Conservation (phyloP, 1,140 invertebrate genomes). For the Caenorhabditis brenneri region DNA sequence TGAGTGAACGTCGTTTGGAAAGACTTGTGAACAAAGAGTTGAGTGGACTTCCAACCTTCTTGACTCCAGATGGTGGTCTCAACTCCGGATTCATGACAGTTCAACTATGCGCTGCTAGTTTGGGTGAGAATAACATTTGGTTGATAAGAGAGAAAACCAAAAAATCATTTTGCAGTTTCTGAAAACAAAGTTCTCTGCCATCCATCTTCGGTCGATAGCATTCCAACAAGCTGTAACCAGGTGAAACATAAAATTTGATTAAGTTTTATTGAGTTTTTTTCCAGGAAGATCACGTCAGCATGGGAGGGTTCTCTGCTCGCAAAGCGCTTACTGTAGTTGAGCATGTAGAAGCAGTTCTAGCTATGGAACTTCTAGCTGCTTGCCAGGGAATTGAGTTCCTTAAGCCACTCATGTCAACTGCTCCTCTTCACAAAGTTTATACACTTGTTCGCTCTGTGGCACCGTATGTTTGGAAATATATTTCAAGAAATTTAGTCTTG, state of each 20-base stretch:
- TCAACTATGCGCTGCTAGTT: constrained; percentile 79
- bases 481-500: constrained; percentile 9
- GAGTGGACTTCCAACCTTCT: constrained; percentile 75
- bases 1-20: constrained; percentile 79
- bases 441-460: constrained; percentile 75
- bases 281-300: constrained; percentile 80
- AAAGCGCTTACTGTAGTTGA: constrained; percentile 75
- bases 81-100: constrained; percentile 83
- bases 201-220: constrained; percentile 78
- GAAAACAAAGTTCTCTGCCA: constrained; percentile 82
- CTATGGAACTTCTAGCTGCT: constrained; percentile 79
- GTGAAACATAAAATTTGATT: background rate
- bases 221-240: constrained; percentile 79
- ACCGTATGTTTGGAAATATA: constrained; percentile 56
- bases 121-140: constrained; percentile 69
- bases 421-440: constrained; percentile 78
- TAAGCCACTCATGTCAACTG: constrained; percentile 78
- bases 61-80: constrained; percentile 78
- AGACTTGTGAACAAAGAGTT: constrained; percentile 78
- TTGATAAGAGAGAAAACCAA: constrained; percentile 58
- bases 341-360: constrained; percentile 74
- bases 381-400: constrained; percentile 82
- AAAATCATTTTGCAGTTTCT: constrained; percentile 72
- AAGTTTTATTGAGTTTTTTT: background rate
- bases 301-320: constrained; percentile 80